Evolutionary conservation across 2,113 vertebrate genomes (phyloP).

Genomic region (Channa argus): DNA sequence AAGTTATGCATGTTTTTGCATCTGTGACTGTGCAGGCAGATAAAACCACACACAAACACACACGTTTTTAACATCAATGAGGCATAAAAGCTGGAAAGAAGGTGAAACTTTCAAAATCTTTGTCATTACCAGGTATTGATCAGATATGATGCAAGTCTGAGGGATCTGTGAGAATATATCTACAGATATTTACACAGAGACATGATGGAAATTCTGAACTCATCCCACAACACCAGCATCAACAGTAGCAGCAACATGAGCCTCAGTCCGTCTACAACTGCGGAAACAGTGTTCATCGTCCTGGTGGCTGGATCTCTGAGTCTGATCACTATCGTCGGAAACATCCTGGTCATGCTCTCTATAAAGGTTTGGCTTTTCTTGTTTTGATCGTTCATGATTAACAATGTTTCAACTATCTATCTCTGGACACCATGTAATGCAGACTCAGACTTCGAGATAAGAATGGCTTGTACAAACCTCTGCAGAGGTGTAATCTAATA

Average conservation of each 20-base stretch:
- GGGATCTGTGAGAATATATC: constrained; percentile 18
- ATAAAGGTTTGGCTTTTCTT: constrained; percentile 88
- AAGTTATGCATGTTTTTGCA: constrained; percentile 16
- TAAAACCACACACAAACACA: constrained; percentile 7
- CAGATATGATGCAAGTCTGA: constrained; percentile 44
- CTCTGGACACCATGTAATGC: constrained; percentile 31
- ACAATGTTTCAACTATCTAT: constrained; percentile 31
- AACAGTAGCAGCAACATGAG: constrained; percentile 17
- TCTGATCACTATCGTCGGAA: constrained; percentile 93
- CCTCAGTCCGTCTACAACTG: constrained; percentile 86
- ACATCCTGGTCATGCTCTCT: constrained; percentile 98
- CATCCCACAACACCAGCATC: constrained; percentile 47
- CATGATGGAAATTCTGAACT: constrained; percentile 73
- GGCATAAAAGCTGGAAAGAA: background rate
- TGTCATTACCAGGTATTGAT: constrained; percentile 39
- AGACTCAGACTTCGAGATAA: constrained; percentile 34
- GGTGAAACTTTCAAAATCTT: background rate
- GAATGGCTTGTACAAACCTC: constrained; percentile 21
- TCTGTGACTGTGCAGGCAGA: constrained; percentile 18
- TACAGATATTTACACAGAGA: constrained; percentile 17
- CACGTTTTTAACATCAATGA: background rate
- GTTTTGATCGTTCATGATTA: constrained; percentile 27
- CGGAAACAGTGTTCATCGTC: constrained; percentile 92
- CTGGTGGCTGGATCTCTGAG: constrained; percentile 93
- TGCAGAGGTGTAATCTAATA: constrained; percentile 61